Percentiles rank a stretch among this genome's conserved stretches.
phyloP scores from a whole-genome alignment of 1,140 invertebrate species.

The Phocides pigmalion region DNA sequence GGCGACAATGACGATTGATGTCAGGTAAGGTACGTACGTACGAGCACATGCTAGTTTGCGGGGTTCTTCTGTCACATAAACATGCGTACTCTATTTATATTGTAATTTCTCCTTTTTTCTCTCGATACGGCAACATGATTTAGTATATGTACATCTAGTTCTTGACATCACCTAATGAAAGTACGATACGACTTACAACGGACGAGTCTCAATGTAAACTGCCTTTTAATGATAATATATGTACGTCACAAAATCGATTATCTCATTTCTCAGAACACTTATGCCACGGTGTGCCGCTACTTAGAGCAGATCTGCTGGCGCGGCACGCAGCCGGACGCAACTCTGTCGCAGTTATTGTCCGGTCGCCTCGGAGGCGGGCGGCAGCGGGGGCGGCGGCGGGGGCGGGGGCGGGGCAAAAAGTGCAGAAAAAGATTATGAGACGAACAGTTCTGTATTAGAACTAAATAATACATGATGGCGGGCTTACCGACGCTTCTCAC shows the following conservation, averaged over 20 bases:
- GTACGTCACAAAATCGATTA: not conserved
- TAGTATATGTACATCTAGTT: too few relatives aligned
- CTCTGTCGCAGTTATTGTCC: not conserved
- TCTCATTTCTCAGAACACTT: not conserved
- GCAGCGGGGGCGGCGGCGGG: too few relatives aligned
- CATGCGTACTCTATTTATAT: too few relatives aligned
- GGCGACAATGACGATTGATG: too few relatives aligned
- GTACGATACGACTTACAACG: not conserved
- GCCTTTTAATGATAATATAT: not conserved
- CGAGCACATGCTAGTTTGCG: too few relatives aligned
- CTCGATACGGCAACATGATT: too few relatives aligned
- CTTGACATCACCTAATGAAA: not conserved
- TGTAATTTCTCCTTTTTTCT: too few relatives aligned
- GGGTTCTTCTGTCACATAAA: too few relatives aligned
- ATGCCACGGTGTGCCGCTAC: too few relatives aligned
- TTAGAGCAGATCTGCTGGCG: not conserved
- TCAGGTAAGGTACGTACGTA: too few relatives aligned
- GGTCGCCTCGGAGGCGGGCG: not conserved
- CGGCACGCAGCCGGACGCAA: not conserved
- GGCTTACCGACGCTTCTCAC: not conserved
- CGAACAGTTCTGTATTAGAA: not conserved
- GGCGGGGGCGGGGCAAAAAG: not conserved
- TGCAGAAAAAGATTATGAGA: not conserved
- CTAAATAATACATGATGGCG: slow-evolving; percentile 1
- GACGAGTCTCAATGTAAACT: not conserved